phyloP scores from a whole-genome alignment of 2,113 vertebrate species.

The Illadopsis cleaveri region DNA sequence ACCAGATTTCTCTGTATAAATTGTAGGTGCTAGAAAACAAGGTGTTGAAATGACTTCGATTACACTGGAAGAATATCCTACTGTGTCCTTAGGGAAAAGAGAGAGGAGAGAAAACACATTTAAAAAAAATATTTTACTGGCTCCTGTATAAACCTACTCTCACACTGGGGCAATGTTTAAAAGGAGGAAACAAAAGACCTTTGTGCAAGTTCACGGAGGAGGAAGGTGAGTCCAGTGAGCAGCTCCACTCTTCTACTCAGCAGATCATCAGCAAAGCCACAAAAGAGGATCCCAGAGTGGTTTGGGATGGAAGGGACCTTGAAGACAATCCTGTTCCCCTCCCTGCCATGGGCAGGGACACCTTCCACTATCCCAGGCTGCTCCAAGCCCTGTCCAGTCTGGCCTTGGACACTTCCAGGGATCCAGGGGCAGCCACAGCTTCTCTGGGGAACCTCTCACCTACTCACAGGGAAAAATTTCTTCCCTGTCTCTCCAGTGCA shows the following conservation, averaged over 20 bases:
- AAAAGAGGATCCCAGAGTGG: neutral
- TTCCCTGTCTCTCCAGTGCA: neutral
- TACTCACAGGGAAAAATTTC: neutral
- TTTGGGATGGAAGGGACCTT: neutral
- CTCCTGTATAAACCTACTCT: neutral
- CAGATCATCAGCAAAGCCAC: neutral
- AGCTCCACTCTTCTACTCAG: neutral
- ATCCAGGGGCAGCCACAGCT: neutral
- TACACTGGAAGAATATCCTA: neutral
- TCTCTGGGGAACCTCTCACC: accelerated
- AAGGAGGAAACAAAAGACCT: neutral
- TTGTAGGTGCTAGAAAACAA: constrained; percentile 33
- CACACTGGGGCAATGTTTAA: neutral
- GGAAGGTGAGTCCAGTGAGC: neutral
- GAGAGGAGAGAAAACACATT: neutral
- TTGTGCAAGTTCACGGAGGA: neutral
- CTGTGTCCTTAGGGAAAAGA: constrained; percentile 8
- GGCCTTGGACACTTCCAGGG: neutral
- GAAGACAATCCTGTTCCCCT: neutral
- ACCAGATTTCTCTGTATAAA: neutral
- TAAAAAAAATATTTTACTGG: neutral
- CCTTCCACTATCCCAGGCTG: accelerated
- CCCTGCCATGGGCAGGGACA: neutral
- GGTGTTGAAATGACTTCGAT: constrained; percentile 11
- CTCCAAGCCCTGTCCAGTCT: accelerated